Percentiles rank a stretch among this genome's conserved stretches.
Evolutionary conservation across 92 coral and sea anemone genomes (phyloP).

Genomic region (Pocillopora grandis): DNA sequence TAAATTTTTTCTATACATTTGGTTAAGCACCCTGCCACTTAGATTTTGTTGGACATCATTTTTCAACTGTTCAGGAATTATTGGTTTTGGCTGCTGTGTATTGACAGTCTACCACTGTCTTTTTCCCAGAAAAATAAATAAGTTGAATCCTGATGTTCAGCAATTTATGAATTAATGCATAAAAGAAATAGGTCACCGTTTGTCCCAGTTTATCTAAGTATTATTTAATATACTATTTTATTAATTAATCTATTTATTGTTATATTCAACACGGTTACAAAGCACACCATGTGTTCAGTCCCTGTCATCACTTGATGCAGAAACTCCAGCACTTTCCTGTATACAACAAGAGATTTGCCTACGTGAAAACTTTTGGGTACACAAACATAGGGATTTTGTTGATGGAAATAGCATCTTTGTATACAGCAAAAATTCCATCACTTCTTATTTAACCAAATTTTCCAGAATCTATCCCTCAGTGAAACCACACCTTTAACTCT

Average conservation of each 20-base stretch:
- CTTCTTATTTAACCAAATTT: not conserved
- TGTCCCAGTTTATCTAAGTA: no score
- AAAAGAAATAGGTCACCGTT: no score
- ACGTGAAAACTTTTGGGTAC: not conserved
- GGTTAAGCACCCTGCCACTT: no score
- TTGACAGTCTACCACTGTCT: no score
- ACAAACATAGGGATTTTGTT: not conserved
- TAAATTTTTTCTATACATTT: no score
- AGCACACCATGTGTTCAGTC: not conserved
- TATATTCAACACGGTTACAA: conserved; percentile 6
- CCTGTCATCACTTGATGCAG: conserved; percentile 2
- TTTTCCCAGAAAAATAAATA: no score
- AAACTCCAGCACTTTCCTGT: not conserved
- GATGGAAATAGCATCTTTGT: not conserved
- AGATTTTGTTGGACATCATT: no score
- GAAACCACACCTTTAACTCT: not conserved
- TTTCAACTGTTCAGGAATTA: no score
- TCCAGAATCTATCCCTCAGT: not conserved
- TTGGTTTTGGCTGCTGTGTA: no score
- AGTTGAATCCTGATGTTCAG: no score
- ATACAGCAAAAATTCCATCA: not conserved
- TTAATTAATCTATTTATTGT: not conserved
- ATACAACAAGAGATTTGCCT: not conserved
- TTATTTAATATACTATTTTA: no score
- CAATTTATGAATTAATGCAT: no score